phyloP scores from a whole-genome alignment of 2,113 vertebrate species.

The Eolophus roseicapilla region DNA sequence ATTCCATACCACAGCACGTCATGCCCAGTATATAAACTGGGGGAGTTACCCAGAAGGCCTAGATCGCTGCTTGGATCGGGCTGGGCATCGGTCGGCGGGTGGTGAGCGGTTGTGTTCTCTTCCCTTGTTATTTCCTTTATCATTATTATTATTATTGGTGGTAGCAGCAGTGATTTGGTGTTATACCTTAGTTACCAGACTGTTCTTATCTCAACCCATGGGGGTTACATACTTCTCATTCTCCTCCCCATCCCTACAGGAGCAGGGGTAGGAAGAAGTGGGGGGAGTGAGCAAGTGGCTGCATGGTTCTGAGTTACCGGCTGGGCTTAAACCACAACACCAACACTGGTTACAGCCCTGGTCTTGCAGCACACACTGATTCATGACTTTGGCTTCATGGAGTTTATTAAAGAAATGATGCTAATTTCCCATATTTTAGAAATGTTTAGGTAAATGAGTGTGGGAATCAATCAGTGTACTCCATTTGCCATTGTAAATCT shows the following conservation, averaged over 20 bases:
- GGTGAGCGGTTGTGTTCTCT: too few species aligned
- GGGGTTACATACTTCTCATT: not conserved
- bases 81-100: too few species aligned
- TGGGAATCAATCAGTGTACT: not conserved
- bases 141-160: too few species aligned
- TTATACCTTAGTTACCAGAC: not conserved
- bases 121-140: too few species aligned
- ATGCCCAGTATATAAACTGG: too few species aligned
- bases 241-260: not conserved
- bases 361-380: not conserved
- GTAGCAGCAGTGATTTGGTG: not conserved
- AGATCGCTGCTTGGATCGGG: too few species aligned
- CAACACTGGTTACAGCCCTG: not conserved
- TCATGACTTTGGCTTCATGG: not conserved
- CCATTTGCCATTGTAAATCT: slow-evolving; percentile 10
- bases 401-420: not conserved
- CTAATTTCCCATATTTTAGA: slow-evolving; percentile 25
- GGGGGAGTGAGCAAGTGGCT: not conserved
- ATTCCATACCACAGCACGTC: too few species aligned
- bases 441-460: slow-evolving; percentile 19
- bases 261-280: not conserved
- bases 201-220: not conserved
- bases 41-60: too few species aligned
- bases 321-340: not conserved
- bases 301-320: not conserved